Conservation (phyloP, 2,888 invertebrate species). For the Caenorhabditis zanzibari region DNA sequence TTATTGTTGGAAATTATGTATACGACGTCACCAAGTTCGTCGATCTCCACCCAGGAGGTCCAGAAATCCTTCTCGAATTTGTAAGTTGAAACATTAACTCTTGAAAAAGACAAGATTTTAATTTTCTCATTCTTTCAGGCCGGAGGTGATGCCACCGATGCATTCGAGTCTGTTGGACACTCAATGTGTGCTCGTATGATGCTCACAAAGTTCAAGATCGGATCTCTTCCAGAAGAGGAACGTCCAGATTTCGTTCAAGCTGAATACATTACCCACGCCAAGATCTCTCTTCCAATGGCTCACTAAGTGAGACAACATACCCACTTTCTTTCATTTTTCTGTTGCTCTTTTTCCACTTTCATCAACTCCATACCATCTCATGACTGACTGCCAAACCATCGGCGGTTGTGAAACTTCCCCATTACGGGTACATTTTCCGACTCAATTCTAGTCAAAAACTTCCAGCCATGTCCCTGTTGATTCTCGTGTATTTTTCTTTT, state of each 20-base stretch:
- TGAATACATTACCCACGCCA: slow-evolving; percentile 63
- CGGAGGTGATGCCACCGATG: slow-evolving; percentile 78
- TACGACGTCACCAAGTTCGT: slow-evolving; percentile 76
- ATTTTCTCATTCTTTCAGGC: slow-evolving; percentile 70
- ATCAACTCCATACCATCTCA: slow-evolving; percentile 39
- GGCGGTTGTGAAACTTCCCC: slow-evolving; percentile 52
- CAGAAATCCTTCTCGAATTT: slow-evolving; percentile 76
- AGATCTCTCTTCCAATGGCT: slow-evolving; percentile 62
- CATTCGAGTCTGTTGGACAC: slow-evolving; percentile 80
- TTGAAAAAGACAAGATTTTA: not conserved
- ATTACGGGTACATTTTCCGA: slow-evolving; percentile 48
- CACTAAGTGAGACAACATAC: slow-evolving; percentile 36
- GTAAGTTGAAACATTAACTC: slow-evolving; percentile 63
- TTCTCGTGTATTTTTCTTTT: not conserved
- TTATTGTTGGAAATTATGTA: slow-evolving; percentile 72
- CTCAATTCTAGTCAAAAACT: slow-evolving; percentile 46
- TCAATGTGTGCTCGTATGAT: slow-evolving; percentile 73
- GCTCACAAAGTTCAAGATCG: slow-evolving; percentile 70
- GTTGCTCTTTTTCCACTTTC: not conserved
- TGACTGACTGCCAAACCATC: slow-evolving; percentile 60
- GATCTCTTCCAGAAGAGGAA: slow-evolving; percentile 66
- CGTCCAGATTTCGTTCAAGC: slow-evolving; percentile 48
- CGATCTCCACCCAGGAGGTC: slow-evolving; percentile 73
- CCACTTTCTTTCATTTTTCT: slow-evolving; percentile 13
- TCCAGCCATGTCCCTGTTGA: slow-evolving; percentile 13